These are phyloP conservation scores for Nycticorax nycticorax DNA, from an alignment of 2,113 vertebrate genomes.

Conservation along the genomic window DNA sequence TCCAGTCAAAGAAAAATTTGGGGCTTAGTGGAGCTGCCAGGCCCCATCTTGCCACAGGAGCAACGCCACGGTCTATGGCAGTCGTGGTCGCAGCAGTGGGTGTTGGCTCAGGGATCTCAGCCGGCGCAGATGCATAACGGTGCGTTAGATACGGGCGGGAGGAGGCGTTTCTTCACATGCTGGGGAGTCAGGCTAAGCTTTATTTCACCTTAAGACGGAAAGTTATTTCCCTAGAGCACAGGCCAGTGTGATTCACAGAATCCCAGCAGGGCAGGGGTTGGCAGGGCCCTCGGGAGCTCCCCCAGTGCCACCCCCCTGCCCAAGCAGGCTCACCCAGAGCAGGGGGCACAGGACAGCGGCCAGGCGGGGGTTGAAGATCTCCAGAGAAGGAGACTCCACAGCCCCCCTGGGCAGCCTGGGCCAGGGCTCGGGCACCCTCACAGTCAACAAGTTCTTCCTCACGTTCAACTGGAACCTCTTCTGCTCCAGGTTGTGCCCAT, in stretches of 20 bases:
- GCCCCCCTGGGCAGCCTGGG: too few species aligned
- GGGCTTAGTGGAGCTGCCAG: background rate
- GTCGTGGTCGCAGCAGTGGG: background rate
- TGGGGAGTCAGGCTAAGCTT: background rate
- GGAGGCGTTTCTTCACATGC: background rate
- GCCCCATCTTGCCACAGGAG: background rate
- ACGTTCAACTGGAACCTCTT: too few species aligned
- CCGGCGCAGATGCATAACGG: fast-evolving
- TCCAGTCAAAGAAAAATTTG: background rate
- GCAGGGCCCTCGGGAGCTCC: too few species aligned
- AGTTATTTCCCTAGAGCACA: background rate
- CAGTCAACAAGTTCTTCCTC: too few species aligned
- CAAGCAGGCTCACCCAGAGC: too few species aligned
- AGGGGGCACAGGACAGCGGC: too few species aligned
- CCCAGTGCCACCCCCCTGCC: too few species aligned
- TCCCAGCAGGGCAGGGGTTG: too few species aligned
- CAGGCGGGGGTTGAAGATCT: too few species aligned
- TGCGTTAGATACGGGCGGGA: fast-evolving
- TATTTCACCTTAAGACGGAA: background rate
- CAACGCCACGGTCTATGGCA: background rate
- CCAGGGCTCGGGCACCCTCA: too few species aligned
- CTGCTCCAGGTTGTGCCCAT: too few species aligned
- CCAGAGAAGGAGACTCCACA: too few species aligned
- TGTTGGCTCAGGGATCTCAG: background rate
- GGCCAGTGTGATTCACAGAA: background rate